Base-by-base conservation (phyloP, 2,797 vertebrate species). In the Anabacerthia variegaticeps region DNA sequence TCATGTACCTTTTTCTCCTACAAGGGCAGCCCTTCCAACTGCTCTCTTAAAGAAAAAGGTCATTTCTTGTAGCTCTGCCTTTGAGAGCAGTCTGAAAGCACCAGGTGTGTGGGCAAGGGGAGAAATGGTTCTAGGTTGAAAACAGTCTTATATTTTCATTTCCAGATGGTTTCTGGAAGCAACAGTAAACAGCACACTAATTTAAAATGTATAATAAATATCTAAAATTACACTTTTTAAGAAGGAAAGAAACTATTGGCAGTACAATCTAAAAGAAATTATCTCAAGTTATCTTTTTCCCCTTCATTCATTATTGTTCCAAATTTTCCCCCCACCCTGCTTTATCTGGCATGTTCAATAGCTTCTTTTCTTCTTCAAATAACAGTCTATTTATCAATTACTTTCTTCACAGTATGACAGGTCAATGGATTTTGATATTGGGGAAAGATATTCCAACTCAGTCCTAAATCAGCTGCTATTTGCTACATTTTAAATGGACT, bases 111-210 rank as follows among this genome's bases (percentile, higher is more conserved):
- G 58, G 52, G 73, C 51, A 94, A 92, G 44, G 16, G 62, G 19
- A 89, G 71, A 84, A 92, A 88, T 88, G 23, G 44, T 28, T 63
- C 55, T 84, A 80, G 20, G 49, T 81, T 92, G 48, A 73, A 92
- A 94, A 88, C 62, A 81, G 48, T 10, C 32, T 49, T 46, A 6
- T 85, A 39, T 88, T 96, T 95, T 89, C 19, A 73, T 63, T 93
- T 93, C 61, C 82, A 93, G n/a, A 85, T 88, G 72, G 76, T 49
- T 91, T 23, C 79, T 94, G 66, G 55, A 94, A 95, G 56, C 54
- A 76, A 69, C 44, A 91, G 32, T 22, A 89, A 93, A 67, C 30
- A 79, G 65, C 32, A 72, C 14, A 39, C 41, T 82, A 69, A 76
- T 86, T 92, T 67, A 56, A 89, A 74, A 82, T 73, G 13, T 32